Evolutionary conservation across 2,113 vertebrate species (phyloP).

Genomic region (Nettapus auritus): DNA sequence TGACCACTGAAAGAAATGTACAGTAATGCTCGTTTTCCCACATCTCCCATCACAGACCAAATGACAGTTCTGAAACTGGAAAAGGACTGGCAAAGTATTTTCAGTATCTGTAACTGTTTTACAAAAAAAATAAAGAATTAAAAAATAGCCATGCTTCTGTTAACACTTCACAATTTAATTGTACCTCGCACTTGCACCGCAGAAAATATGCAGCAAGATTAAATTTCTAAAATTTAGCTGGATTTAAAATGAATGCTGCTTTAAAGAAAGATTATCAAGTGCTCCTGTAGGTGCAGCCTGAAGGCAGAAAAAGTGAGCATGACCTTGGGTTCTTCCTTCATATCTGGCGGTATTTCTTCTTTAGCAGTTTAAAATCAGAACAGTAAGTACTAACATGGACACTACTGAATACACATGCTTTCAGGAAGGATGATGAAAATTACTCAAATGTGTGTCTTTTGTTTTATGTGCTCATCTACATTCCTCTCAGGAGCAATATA

Average conservation of each 20-base stretch:
- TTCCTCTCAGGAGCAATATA: not conserved
- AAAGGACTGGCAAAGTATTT: not conserved
- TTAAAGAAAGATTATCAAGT: not conserved
- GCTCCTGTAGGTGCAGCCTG: not conserved
- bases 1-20: not conserved
- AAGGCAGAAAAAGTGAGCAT: not conserved
- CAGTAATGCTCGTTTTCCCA: not conserved
- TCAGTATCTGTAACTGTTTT: not conserved
- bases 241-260: not conserved
- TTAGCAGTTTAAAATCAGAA: not conserved
- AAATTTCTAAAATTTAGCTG: not conserved
- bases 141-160: not conserved
- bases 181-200: not conserved
- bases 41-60: not conserved
- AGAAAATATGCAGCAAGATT: not conserved
- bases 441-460: not conserved
- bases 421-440: not conserved
- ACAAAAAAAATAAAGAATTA: not conserved
- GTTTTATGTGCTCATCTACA: slow-evolving; percentile 26
- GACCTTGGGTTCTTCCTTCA: not conserved
- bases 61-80: not conserved
- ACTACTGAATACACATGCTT: not conserved
- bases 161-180: not conserved
- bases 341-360: not conserved
- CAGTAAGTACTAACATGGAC: not conserved